A percentile compares a stretch with the other conserved stretches of the same genome.
These are phyloP conservation scores for Lordiphosa fenestrarum DNA, from an alignment of 2,888 invertebrate species.

Conservation along the genomic window DNA sequence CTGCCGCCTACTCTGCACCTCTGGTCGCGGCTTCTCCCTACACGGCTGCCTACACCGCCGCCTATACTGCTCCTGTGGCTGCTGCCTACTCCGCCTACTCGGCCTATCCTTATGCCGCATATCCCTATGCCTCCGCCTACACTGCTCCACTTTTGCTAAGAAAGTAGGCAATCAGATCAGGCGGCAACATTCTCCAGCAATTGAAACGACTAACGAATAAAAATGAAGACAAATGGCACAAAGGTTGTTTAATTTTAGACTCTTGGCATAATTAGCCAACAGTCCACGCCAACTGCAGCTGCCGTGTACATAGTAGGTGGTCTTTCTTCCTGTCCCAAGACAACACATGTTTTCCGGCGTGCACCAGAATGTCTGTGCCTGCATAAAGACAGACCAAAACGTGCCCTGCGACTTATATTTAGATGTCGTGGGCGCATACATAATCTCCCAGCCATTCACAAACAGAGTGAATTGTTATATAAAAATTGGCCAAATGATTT, in stretches of 20 bases:
- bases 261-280: conserved; percentile 8
- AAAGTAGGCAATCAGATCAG: conserved; percentile 52
- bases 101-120: conserved; percentile 50
- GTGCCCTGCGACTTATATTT: conserved; percentile 31
- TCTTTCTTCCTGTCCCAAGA: too few species aligned
- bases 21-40: conserved; percentile 15
- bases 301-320: too few species aligned
- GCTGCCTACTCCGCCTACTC: conserved; percentile 21
- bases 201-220: conserved; percentile 22
- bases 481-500: conserved; percentile 1
- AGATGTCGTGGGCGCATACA: conserved; percentile 25
- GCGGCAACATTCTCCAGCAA: neutral
- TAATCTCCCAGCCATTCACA: conserved; percentile 27
- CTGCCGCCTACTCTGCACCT: conserved; percentile 61
- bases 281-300: neutral
- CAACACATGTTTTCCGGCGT: conserved; percentile 35
- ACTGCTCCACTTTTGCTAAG: conserved; percentile 63
- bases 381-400: conserved; percentile 15
- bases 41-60: conserved; percentile 37
- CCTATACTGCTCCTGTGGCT: conserved; percentile 63
- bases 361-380: conserved; percentile 7
- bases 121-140: conserved; percentile 47
- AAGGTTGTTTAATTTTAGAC: conserved; percentile 12
- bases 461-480: conserved; percentile 23
- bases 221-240: conserved; percentile 29